Conservation (phyloP, 2,888 invertebrate species). For the Gastrophysa polygoni region DNA sequence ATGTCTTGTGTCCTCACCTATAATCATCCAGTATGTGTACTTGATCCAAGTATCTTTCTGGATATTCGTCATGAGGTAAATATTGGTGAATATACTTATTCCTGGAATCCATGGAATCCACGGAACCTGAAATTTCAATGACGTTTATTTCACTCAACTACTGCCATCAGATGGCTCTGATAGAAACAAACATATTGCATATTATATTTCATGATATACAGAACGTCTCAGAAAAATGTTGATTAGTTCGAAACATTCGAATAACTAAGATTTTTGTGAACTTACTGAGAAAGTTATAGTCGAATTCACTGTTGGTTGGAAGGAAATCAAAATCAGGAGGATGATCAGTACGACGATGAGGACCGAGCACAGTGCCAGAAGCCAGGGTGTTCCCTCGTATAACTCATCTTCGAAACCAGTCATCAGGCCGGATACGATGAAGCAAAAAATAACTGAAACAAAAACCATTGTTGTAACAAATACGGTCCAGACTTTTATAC, state of each 20-base stretch:
- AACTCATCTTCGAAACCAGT: constrained; percentile 52
- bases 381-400: constrained; percentile 52
- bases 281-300: constrained; percentile 68
- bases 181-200: no score
- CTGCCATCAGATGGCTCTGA: no score
- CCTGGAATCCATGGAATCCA: constrained; percentile 82
- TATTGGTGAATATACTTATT: constrained; percentile 80
- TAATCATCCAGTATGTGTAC: constrained; percentile 77
- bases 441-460: constrained; percentile 49
- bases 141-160: no score
- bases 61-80: constrained; percentile 84
- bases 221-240: no score
- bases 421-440: constrained; percentile 52
- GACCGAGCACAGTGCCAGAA: constrained; percentile 51
- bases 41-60: constrained; percentile 81
- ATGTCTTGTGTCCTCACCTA: constrained; percentile 65
- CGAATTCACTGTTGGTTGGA: constrained; percentile 68
- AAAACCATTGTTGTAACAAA: not conserved
- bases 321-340: constrained; percentile 62
- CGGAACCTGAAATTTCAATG: constrained; percentile 69
- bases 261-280: constrained; percentile 14
- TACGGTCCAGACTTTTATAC: no score
- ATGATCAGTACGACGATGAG: constrained; percentile 49
- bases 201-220: no score
- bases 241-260: no score